Evolutionary conservation across 2,113 vertebrate genomes (phyloP).

Genomic region (Columba janthina): DNA sequence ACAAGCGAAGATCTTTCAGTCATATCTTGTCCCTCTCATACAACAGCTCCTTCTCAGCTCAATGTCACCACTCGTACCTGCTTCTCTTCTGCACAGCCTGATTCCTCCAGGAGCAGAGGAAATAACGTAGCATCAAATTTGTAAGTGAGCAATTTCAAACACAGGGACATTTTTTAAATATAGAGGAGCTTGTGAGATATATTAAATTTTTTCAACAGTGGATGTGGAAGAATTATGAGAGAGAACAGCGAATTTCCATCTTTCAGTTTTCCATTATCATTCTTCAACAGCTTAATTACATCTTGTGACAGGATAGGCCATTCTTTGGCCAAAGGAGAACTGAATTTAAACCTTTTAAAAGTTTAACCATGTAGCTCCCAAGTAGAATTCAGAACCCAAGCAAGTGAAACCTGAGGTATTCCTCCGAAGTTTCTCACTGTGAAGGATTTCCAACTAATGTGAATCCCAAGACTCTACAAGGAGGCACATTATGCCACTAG

Average conservation of each 20-base stretch:
- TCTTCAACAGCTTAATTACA: not conserved
- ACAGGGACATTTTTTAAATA: not conserved
- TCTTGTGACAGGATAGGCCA: rapidly evolving
- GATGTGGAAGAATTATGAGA: not conserved
- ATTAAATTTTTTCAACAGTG: not conserved
- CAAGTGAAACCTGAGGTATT: not conserved
- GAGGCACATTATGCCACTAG: not conserved
- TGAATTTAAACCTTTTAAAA: not conserved
- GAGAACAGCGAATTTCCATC: not conserved
- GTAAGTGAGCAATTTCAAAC: not conserved
- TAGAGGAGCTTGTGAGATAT: not conserved
- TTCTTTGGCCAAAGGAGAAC: not conserved
- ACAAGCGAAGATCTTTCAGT: not conserved
- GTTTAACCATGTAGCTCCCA: not conserved
- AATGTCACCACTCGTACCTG: not conserved
- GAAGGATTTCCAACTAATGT: not conserved
- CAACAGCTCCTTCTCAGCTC: not conserved
- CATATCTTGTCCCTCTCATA: not conserved
- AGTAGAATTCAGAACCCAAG: not conserved
- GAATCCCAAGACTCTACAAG: not conserved
- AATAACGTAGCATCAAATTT: not conserved
- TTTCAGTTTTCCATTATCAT: not conserved
- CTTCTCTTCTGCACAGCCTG: not conserved
- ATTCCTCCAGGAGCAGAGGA: not conserved
- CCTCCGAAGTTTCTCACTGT: not conserved